Base-by-base conservation (phyloP, 2,888 invertebrate genomes). In the Steromphala cineraria region DNA sequence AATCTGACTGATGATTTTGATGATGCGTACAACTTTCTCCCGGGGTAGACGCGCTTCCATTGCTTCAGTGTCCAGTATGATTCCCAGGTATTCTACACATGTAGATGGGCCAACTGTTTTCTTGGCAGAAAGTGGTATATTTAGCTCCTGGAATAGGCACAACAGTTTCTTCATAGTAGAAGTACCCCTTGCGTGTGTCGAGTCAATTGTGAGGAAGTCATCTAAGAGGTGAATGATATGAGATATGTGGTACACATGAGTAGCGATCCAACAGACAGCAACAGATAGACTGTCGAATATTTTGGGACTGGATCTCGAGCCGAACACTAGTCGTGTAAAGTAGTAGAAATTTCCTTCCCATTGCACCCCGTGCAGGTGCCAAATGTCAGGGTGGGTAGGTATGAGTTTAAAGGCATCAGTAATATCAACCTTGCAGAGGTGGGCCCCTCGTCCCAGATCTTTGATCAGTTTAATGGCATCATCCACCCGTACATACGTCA, bases 171-270 rank as follows among this genome's bases (percentile, higher is more conserved):
- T 31, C 67, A 79, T 81, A 0, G 79, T 79, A 8, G 40, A 7
- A n/a, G 53, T 53, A 15, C 62, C 67, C 2, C 7, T 2, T 15
- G 36, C 67, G 10, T 24, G 31, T 21, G 76, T 24, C 7, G 2
- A n/a, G 67, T 81, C 79, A 31, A 79, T 19, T 52, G 80, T 80
- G 1, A 82, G 7, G 28, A 80, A 82, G 19, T 82, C 82, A 75
- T 82, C 82, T 17, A 82, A 56, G 17, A 82, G 21, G 79, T 82
- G 80, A 0, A 80, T 55, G 46, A 80, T 79, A 53, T 78, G 46
- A 2, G 56, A 24, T 0, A 82, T 31, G 0, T 52, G 5, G 53
- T 75, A 80, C 8, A 55, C 67, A 31, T 82, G 24, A 36, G 67
- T 19, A 15, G 79, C 79, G 15, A 79, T 80, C 67, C 75, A 82